Conservation (phyloP, 2,888 invertebrate species). For the Leucophora obtusa region DNA sequence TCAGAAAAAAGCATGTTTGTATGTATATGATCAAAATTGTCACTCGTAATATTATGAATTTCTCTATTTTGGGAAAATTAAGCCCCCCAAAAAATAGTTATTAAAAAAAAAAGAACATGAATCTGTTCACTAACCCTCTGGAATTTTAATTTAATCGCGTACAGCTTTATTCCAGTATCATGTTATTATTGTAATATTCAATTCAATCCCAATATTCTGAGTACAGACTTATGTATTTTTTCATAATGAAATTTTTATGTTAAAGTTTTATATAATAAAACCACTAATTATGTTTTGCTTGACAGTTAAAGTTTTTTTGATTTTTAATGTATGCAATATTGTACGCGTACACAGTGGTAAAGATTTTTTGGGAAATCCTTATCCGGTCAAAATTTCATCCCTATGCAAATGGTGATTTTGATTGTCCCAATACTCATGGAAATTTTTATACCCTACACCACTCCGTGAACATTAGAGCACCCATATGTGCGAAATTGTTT, state of each 20-base stretch:
- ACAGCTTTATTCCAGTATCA: not conserved
- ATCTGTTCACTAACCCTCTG: constrained; percentile 46
- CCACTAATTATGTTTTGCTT: constrained; percentile 12
- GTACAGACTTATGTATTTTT: not conserved
- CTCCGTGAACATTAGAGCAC: too few species aligned
- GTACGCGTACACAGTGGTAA: too few species aligned
- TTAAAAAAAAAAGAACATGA: constrained; percentile 20
- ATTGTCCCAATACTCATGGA: too few species aligned
- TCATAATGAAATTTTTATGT: constrained; percentile 24
- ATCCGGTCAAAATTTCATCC: too few species aligned
- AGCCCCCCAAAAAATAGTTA: not conserved
- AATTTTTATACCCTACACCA: too few species aligned
- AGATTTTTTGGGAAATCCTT: too few species aligned
- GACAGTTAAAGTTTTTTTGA: not conserved
- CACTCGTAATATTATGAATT: constrained; percentile 32
- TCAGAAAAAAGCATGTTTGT: not conserved
- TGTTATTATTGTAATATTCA: constrained; percentile 30
- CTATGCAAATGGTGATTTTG: too few species aligned
- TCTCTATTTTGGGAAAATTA: constrained; percentile 41
- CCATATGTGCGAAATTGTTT: too few species aligned
- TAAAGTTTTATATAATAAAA: not conserved
- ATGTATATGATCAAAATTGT: constrained; percentile 15
- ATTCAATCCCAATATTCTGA: constrained; percentile 4
- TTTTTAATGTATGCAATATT: too few species aligned
- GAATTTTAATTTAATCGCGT: constrained; percentile 56